A percentile compares a stretch with the other conserved stretches of the same genome.
These are phyloP conservation scores for Clostera curtula DNA, from an alignment of 2,888 invertebrate species.

Conservation along the genomic window DNA sequence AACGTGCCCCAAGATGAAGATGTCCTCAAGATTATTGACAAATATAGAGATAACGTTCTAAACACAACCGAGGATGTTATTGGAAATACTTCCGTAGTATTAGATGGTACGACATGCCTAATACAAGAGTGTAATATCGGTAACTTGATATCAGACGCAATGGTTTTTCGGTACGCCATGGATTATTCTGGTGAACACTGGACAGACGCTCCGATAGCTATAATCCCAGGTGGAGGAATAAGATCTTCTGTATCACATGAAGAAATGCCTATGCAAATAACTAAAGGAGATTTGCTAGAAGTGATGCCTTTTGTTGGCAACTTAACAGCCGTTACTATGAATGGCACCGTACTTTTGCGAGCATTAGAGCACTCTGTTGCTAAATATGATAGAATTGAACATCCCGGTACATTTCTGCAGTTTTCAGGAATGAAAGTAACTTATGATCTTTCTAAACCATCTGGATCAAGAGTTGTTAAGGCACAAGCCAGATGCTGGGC, in stretches of 20 bases:
- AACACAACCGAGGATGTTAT: constrained; percentile 71
- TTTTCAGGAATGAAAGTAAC: constrained; percentile 83
- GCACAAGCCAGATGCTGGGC: constrained; percentile 80
- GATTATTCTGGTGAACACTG: constrained; percentile 74
- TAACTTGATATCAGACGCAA: constrained; percentile 87
- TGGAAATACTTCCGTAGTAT: constrained; percentile 80
- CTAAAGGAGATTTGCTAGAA: constrained; percentile 80
- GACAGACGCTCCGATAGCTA: constrained; percentile 86
- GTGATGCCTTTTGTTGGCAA: constrained; percentile 86
- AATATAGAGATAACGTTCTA: constrained; percentile 72
- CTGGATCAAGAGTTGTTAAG: constrained; percentile 78
- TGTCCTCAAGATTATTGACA: constrained; percentile 74
- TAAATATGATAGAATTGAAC: constrained; percentile 51
- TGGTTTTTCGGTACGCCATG: constrained; percentile 76
- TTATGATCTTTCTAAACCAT: constrained; percentile 78
- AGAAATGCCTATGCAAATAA: constrained; percentile 65
- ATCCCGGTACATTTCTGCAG: constrained; percentile 86
- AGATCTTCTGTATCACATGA: constrained; percentile 77
- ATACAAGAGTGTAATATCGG: constrained; percentile 88
- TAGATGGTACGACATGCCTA: constrained; percentile 82
- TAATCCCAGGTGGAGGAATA: constrained; percentile 86
- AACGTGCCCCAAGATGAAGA: constrained; percentile 79
- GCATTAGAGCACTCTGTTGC: constrained; percentile 81
- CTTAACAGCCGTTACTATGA: constrained; percentile 78
- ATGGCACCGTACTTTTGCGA: constrained; percentile 77